Percentiles rank a stretch among this genome's conserved stretches.
These are phyloP conservation scores for Lipophrys pholis DNA, from an alignment of 2,113 vertebrate genomes.

Conservation along the genomic window DNA sequence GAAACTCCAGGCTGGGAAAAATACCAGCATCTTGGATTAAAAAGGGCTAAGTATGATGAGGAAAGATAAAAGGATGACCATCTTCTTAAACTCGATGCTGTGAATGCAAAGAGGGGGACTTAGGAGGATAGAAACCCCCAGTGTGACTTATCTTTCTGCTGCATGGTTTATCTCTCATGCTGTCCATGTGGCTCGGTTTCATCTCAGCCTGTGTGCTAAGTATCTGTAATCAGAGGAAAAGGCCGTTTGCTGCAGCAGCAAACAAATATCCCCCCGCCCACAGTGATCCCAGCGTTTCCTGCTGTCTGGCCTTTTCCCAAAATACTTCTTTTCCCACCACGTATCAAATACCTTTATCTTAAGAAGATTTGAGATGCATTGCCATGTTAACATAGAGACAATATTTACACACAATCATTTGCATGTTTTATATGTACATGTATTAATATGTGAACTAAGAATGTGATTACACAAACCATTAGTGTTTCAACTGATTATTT, in stretches of 20 bases:
- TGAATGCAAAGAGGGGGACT: constrained; percentile 52
- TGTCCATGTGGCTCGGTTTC: constrained; percentile 44
- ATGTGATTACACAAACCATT: no score
- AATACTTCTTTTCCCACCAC: background rate
- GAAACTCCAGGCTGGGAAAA: constrained; percentile 2
- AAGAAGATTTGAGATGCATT: no score
- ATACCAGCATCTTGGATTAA: constrained; percentile 7
- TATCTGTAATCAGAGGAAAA: constrained; percentile 54
- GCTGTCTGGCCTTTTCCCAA: background rate
- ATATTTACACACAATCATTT: no score
- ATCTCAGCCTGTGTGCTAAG: constrained; percentile 49
- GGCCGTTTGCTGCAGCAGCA: constrained; percentile 31
- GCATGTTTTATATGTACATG: no score
- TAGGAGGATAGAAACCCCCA: constrained; percentile 35
- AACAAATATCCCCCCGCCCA: constrained; percentile 35
- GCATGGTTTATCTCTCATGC: constrained; percentile 48
- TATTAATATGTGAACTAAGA: no score
- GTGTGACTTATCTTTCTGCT: constrained; percentile 44
- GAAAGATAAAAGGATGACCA: constrained; percentile 21
- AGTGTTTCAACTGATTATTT: no score
- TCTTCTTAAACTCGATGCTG: constrained; percentile 33
- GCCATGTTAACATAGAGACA: no score
- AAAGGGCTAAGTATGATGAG: constrained; percentile 11
- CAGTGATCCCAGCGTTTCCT: constrained; percentile 1
- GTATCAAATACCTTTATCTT: background rate